A percentile compares a stretch with the other conserved stretches of the same genome.
phyloP scores from a whole-genome alignment of 2,113 vertebrate genomes.

The Catharus fuscescens region DNA sequence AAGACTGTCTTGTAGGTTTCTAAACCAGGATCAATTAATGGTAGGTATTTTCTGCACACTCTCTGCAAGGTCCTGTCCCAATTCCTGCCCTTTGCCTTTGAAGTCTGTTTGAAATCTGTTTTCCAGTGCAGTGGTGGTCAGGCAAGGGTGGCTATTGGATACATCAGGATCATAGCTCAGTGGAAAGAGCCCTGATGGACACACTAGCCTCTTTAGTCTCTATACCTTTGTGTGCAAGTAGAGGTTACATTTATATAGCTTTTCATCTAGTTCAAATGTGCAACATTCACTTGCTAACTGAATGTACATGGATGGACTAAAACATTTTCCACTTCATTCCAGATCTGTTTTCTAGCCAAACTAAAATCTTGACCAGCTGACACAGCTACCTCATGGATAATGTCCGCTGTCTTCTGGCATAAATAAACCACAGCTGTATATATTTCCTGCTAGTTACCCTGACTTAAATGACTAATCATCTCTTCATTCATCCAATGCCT shows the following conservation, averaged over 20 bases:
- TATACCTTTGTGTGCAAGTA: not conserved
- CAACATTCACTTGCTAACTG: not conserved
- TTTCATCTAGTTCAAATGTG: not conserved
- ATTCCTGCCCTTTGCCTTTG: not conserved
- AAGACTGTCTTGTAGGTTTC: not conserved
- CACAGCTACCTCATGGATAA: not conserved
- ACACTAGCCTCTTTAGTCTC: not conserved
- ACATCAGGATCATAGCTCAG: not conserved
- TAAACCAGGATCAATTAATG: not conserved
- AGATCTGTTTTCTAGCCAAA: not conserved
- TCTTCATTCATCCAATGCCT: not conserved
- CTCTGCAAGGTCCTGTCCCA: not conserved
- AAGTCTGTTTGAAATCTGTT: not conserved
- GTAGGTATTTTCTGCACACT: not conserved
- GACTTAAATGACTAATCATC: not conserved
- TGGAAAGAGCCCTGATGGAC: not conserved
- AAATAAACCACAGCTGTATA: not conserved
- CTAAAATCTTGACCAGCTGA: not conserved
- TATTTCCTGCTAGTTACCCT: not conserved
- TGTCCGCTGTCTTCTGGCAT: not conserved
- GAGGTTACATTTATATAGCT: not conserved
- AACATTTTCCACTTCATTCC: not conserved
- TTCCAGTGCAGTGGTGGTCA: not conserved
- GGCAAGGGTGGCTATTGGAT: not conserved
- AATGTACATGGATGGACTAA: not conserved